Percentiles rank a stretch among this genome's conserved stretches.
phyloP scores from a whole-genome alignment of 2,797 vertebrate species.

The Bradypodion pumilum region DNA sequence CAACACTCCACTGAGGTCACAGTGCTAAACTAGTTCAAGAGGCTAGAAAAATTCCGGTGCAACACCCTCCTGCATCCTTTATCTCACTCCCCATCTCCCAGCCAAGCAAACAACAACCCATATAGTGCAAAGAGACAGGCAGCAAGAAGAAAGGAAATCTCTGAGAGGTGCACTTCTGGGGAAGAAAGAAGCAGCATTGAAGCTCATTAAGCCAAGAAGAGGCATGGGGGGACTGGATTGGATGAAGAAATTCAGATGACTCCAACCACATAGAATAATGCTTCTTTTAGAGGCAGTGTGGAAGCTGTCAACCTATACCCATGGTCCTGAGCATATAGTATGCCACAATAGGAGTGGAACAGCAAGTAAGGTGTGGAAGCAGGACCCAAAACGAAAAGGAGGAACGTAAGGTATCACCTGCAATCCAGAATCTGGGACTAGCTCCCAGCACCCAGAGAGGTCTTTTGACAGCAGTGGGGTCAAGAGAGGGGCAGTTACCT shows the following conservation, averaged over 20 bases:
- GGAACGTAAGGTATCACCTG: background rate
- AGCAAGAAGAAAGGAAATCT: background rate
- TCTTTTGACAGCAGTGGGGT: background rate
- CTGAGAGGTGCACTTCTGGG: background rate
- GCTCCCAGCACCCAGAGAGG: background rate
- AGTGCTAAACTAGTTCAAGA: background rate
- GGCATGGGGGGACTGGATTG: background rate
- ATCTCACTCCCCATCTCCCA: background rate
- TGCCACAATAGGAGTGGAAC: background rate
- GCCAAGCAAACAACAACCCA: background rate
- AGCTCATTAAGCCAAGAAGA: background rate
- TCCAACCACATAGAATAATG: too few relatives aligned
- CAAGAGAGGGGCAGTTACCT: conserved; percentile 32
- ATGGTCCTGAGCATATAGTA: too few relatives aligned
- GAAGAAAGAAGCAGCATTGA: background rate
- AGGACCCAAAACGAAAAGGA: background rate
- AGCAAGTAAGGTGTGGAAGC: background rate
- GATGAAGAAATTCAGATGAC: background rate
- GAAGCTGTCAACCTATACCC: background rate
- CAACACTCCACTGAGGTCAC: background rate
- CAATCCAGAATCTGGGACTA: background rate
- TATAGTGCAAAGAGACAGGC: background rate
- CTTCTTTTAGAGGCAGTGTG: background rate
- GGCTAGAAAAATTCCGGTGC: background rate
- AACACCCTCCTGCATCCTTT: background rate